Conservation (phyloP, 2,797 vertebrate species). For the Smutsia temminckii region DNA sequence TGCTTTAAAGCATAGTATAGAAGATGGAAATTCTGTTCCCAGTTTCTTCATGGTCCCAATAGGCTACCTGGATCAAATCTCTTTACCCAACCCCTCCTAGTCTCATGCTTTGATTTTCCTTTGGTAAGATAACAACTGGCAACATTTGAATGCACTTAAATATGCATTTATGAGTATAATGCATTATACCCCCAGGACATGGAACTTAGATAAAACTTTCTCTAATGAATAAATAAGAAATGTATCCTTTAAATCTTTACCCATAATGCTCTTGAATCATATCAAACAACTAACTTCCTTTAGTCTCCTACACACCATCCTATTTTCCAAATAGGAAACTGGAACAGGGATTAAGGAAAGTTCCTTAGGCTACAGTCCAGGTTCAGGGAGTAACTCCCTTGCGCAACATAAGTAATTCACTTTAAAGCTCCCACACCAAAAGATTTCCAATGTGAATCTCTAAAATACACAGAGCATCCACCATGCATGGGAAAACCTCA, state of each 20-base stretch:
- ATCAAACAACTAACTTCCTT: constrained; percentile 17
- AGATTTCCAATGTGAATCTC: neutral
- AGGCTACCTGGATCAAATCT: neutral
- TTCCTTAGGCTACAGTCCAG: constrained; percentile 11
- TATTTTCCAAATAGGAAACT: constrained; percentile 46
- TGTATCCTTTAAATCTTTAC: neutral
- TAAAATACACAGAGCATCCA: neutral
- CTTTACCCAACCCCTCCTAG: neutral
- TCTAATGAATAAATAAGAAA: constrained; percentile 37
- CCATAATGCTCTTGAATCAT: neutral
- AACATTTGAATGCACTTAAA: constrained; percentile 21
- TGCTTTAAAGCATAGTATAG: constrained; percentile 33
- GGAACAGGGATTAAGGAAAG: constrained; percentile 30
- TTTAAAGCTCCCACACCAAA: constrained; percentile 34
- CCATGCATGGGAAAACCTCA: neutral
- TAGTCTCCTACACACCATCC: neutral
- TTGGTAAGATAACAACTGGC: constrained; percentile 43
- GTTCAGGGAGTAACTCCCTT: constrained; percentile 39
- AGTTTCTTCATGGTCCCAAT: neutral
- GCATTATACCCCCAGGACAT: neutral
- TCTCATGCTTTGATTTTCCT: constrained; percentile 22
- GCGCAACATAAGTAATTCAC: constrained; percentile 1
- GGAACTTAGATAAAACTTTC: neutral
- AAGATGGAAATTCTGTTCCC: neutral
- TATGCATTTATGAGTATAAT: constrained; percentile 4